Evolutionary conservation across 2,888 invertebrate genomes (phyloP).

Genomic region (Microdon myrmicae): DNA sequence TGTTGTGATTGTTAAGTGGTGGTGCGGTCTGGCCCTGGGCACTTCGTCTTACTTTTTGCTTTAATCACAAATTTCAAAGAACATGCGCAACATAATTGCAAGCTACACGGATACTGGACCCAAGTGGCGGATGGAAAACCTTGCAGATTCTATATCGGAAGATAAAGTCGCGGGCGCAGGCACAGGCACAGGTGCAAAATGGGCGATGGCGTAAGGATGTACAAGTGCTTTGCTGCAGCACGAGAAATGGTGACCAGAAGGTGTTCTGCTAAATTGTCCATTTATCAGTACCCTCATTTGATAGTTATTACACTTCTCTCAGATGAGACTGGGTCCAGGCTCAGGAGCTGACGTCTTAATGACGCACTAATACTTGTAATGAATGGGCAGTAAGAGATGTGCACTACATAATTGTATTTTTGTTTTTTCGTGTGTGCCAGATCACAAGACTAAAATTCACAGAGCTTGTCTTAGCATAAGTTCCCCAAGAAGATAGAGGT

Average conservation of each 20-base stretch:
- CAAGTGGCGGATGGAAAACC: background rate
- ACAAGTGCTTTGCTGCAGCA: slow-evolving; percentile 5
- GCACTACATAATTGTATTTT: slow-evolving; percentile 21
- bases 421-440: too few relatives aligned
- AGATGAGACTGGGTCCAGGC: slow-evolving; percentile 3
- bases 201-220: too few relatives aligned
- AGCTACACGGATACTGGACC: slow-evolving; percentile 25
- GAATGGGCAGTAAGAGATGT: slow-evolving; percentile 13
- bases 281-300: slow-evolving; percentile 49
- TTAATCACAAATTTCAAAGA: slow-evolving; percentile 46
- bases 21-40: background rate
- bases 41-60: slow-evolving; percentile 6
- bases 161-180: too few relatives aligned
- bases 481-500: too few relatives aligned
- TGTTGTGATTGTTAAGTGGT: slow-evolving; percentile 38
- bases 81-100: slow-evolving; percentile 49
- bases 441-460: too few relatives aligned
- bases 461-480: too few relatives aligned
- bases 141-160: slow-evolving; percentile 10
- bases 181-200: too few relatives aligned
- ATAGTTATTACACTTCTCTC: slow-evolving; percentile 40
- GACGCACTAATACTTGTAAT: slow-evolving; percentile 46
- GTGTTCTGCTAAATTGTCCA: slow-evolving; percentile 51
- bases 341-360: slow-evolving; percentile 33
- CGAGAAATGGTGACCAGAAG: slow-evolving; percentile 26